A percentile compares a stretch with the other conserved stretches of the same genome.
Evolutionary conservation across 2,797 vertebrate genomes (phyloP).

Genomic region (Pyrocephalus nanus): DNA sequence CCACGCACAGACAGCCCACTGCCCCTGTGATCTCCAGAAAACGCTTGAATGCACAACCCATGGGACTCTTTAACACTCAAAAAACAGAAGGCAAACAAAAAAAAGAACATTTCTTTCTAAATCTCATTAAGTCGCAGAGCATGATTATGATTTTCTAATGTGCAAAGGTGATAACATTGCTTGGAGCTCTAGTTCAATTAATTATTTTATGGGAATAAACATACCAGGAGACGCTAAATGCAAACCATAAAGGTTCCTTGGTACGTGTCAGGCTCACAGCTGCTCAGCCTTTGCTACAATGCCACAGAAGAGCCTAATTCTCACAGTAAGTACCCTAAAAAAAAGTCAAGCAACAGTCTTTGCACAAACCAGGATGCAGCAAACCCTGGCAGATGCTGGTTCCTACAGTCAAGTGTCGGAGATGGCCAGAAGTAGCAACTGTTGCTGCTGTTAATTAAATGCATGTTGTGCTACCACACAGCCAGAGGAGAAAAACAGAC

Average conservation of each 20-base stretch:
- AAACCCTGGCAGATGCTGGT: neutral
- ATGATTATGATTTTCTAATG: constrained; percentile 14
- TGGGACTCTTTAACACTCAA: neutral
- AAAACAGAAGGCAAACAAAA: constrained; percentile 3
- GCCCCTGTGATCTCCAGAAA: neutral
- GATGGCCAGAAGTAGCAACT: neutral
- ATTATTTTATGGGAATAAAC: constrained; percentile 45
- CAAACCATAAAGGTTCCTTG: neutral
- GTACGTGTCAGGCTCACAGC: neutral
- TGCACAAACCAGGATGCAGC: neutral
- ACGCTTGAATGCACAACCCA: neutral
- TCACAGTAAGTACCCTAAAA: neutral
- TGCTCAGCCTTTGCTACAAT: neutral
- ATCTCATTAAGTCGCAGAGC: neutral
- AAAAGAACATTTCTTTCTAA: neutral
- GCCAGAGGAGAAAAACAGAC: neutral
- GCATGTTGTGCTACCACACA: neutral
- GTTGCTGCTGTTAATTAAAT: neutral
- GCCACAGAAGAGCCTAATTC: neutral
- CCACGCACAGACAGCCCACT: neutral
- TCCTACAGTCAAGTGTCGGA: neutral
- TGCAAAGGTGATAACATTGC: constrained; percentile 17
- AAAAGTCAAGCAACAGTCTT: neutral
- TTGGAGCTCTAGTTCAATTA: constrained; percentile 15
- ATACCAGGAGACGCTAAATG: neutral